Percentiles rank a stretch among this genome's conserved stretches.
phyloP scores from a whole-genome alignment of 2,888 invertebrate genomes.

The Vesta saturnalis region DNA sequence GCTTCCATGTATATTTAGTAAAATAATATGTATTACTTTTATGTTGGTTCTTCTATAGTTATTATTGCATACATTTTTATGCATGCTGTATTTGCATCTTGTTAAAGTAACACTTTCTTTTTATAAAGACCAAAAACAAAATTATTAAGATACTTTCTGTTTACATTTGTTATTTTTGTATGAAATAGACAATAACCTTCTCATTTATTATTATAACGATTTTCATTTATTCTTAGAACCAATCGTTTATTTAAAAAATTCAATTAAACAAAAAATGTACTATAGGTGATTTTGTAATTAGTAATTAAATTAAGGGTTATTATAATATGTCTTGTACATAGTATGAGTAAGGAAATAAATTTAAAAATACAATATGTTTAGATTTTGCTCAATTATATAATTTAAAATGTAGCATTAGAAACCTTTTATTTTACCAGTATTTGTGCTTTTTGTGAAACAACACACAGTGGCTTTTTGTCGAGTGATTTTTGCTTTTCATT shows the following conservation, averaged over 20 bases:
- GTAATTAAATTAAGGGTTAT: conserved; percentile 43
- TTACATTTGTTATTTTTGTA: conserved; percentile 34
- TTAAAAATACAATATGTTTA: conserved; percentile 21
- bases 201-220: conserved; percentile 33
- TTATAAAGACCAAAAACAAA: conserved; percentile 28
- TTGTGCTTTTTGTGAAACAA: conserved; percentile 57
- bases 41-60: conserved; percentile 11
- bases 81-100: conserved; percentile 20
- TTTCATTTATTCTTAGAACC: conserved; percentile 21
- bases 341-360: conserved; percentile 31
- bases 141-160: conserved; percentile 15
- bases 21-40: background rate
- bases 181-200: conserved; percentile 42
- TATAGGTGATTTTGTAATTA: conserved; percentile 50
- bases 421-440: conserved; percentile 42
- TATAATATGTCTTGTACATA: conserved; percentile 38
- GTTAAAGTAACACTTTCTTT: too few species aligned
- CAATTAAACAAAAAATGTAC: conserved; percentile 28
- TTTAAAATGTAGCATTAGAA: conserved; percentile 9
- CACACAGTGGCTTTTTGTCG: conserved; percentile 55
- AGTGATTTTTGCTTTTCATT: conserved; percentile 55
- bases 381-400: conserved; percentile 2
- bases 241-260: conserved; percentile 26
- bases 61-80: conserved; percentile 20
- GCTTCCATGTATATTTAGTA: conserved; percentile 22